Evolutionary conservation across 2,888 invertebrate species (phyloP).

Genomic region (Choristoneura rosaceana): DNA sequence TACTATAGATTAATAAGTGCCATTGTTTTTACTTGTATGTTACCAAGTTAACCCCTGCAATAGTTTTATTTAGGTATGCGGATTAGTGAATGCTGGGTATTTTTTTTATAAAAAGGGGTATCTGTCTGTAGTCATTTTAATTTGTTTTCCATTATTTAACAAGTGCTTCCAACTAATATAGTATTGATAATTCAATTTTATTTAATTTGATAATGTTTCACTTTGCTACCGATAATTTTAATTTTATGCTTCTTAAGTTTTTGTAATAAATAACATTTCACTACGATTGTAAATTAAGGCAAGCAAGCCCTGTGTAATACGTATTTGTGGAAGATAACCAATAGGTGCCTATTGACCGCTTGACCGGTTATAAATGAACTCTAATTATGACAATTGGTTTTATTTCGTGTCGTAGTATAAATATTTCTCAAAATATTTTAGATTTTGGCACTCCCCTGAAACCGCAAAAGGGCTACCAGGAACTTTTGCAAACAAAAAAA

Average conservation of each 20-base stretch:
- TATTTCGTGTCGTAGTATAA: not conserved
- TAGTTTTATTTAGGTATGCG: not conserved
- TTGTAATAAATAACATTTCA: constrained; percentile 14
- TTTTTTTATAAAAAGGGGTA: constrained; percentile 6
- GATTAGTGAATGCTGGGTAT: not conserved
- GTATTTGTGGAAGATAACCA: constrained; percentile 29
- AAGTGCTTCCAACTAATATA: constrained; percentile 31
- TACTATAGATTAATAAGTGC: constrained; percentile 39
- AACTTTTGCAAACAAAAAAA: too few species aligned
- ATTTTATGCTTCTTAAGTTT: constrained; percentile 11
- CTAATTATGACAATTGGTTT: constrained; percentile 30
- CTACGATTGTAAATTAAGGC: constrained; percentile 22
- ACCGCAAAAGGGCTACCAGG: too few species aligned
- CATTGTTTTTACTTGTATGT: constrained; percentile 43
- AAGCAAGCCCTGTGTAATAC: constrained; percentile 3
- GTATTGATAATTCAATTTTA: constrained; percentile 12
- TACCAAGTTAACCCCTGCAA: constrained; percentile 42
- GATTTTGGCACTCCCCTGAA: too few species aligned
- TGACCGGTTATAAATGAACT: constrained; percentile 35
- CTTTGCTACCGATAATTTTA: constrained; percentile 28
- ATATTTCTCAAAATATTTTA: not conserved
- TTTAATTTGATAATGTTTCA: constrained; percentile 4
- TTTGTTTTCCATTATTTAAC: constrained; percentile 25
- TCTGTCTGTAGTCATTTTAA: constrained; percentile 32
- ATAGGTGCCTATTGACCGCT: constrained; percentile 2